Evolutionary conservation across 2,797 vertebrate genomes (phyloP).

Genomic region (Ciconia nigra): DNA sequence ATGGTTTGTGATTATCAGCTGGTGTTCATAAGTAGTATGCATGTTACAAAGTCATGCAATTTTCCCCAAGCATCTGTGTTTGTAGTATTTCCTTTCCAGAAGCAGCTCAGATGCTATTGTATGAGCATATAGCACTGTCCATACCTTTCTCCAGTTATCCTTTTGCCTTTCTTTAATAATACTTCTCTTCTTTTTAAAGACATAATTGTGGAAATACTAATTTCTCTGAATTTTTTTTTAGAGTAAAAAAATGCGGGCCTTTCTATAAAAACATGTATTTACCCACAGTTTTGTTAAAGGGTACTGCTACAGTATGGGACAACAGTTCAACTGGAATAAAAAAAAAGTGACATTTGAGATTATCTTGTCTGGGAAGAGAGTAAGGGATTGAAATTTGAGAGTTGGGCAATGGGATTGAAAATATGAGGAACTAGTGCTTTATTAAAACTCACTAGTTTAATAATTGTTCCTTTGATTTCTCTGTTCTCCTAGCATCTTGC

Average conservation of each 20-base stretch:
- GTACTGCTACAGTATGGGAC: background rate
- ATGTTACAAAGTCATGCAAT: background rate
- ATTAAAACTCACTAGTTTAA: background rate
- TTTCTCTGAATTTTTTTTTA: background rate
- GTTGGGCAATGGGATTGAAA: background rate
- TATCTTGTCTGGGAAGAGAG: background rate
- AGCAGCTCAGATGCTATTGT: background rate
- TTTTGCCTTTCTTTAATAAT: background rate
- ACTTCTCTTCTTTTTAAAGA: background rate
- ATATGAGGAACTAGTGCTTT: background rate
- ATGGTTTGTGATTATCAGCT: background rate
- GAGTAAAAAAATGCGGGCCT: background rate
- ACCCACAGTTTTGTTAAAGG: background rate
- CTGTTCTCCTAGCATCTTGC: slow-evolving; percentile 28
- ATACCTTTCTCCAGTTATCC: background rate
- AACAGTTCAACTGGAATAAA: background rate
- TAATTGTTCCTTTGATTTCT: slow-evolving; percentile 36
- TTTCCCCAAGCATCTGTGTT: background rate
- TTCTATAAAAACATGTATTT: background rate
- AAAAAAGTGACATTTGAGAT: background rate
- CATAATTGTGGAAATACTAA: background rate
- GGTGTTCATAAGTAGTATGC: background rate
- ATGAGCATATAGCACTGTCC: background rate
- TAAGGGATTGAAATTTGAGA: background rate
- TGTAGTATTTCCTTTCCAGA: background rate